Conservation (phyloP, 2,888 invertebrate species). For the Itoplectis maculator region DNA sequence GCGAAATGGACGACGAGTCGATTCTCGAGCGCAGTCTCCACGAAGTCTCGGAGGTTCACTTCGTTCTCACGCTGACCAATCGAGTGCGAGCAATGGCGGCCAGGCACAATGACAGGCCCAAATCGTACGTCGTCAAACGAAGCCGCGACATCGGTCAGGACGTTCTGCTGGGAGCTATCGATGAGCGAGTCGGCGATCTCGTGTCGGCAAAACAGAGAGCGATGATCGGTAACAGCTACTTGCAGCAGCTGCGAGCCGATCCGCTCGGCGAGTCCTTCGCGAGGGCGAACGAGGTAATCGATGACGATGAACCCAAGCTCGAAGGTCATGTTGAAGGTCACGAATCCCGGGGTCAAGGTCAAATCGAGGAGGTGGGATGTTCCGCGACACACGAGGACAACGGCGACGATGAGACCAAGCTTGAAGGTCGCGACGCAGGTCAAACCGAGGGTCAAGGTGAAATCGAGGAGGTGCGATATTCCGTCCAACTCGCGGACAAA, state of each 20-base stretch:
- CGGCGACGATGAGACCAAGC: background rate
- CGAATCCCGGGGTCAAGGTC: background rate
- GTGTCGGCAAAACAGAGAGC: conserved; percentile 43
- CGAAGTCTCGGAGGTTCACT: conserved; percentile 71
- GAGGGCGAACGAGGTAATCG: too few species aligned
- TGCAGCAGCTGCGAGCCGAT: conserved; percentile 47
- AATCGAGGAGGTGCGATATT: background rate
- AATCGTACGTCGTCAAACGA: conserved; percentile 7
- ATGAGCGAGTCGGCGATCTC: conserved; percentile 61
- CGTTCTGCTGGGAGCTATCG: conserved; percentile 54
- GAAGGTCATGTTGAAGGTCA: too few species aligned
- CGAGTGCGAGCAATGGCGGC: conserved; percentile 37
- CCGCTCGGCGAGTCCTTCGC: background rate
- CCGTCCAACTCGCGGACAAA: background rate
- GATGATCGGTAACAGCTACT: conserved; percentile 57
- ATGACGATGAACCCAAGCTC: background rate
- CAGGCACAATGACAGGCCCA: conserved; percentile 9
- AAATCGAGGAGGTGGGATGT: background rate
- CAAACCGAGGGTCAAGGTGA: background rate
- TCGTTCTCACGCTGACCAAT: conserved; percentile 68
- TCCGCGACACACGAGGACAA: background rate
- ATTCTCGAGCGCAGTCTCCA: conserved; percentile 68
- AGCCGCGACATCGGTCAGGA: conserved; percentile 58
- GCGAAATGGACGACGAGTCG: conserved; percentile 50
- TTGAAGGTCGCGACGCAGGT: too few species aligned